These are phyloP conservation scores for Macropodus opercularis DNA, from an alignment of 2,797 vertebrate species.

Conservation along the genomic window DNA sequence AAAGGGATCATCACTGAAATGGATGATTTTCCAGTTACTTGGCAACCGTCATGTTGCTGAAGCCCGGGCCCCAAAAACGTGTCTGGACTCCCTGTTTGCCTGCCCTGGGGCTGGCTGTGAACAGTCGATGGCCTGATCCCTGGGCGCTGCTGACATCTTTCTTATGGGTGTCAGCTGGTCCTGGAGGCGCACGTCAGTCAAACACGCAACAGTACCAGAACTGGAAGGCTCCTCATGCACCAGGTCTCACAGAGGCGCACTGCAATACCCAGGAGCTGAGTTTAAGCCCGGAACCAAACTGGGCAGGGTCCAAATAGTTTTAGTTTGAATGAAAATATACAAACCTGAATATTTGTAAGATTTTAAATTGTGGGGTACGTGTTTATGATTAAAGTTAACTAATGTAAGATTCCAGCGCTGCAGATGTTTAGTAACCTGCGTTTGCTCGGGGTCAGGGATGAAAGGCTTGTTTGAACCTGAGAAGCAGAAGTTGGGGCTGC, in stretches of 20 bases:
- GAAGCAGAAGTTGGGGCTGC: slow-evolving; percentile 29
- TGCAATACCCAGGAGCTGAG: no score
- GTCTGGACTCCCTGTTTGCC: slow-evolving; percentile 29
- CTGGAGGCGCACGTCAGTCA: slow-evolving; percentile 26
- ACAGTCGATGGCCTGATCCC: slow-evolving; percentile 16
- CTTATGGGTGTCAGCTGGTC: slow-evolving; percentile 20
- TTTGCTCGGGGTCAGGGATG: slow-evolving; percentile 11
- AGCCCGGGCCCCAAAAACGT: slow-evolving; percentile 21
- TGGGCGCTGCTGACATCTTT: slow-evolving; percentile 20
- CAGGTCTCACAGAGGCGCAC: background rate
- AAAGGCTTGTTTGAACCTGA: slow-evolving; percentile 15
- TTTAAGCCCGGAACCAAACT: no score
- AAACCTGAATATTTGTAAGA: no score
- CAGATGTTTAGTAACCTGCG: background rate
- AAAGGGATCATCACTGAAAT: slow-evolving; percentile 11
- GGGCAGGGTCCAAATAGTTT: no score
- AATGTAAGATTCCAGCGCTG: background rate
- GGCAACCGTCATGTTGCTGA: slow-evolving; percentile 36
- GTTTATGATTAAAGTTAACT: background rate
- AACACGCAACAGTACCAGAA: slow-evolving; percentile 1
- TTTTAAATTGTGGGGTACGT: no score
- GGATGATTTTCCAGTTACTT: slow-evolving; percentile 38
- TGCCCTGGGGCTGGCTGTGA: slow-evolving; percentile 16
- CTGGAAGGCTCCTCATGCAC: background rate
- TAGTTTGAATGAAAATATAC: no score